phyloP scores from a whole-genome alignment of 2,888 invertebrate species.

The Lamproptera curius region DNA sequence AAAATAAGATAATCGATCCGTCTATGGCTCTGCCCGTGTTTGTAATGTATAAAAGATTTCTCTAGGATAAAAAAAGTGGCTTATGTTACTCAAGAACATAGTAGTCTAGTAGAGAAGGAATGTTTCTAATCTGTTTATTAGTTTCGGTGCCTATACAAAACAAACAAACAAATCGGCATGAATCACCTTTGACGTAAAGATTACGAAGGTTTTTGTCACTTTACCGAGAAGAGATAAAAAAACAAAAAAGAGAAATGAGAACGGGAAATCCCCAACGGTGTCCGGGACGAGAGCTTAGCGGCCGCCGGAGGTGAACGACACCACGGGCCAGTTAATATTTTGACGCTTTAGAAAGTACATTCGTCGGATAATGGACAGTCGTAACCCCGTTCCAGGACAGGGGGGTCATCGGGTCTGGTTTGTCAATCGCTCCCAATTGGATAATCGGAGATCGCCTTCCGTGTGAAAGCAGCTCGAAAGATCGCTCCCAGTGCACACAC shows the following conservation, averaged over 20 bases:
- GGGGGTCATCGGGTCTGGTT: constrained; percentile 32
- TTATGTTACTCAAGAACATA: too few relatives aligned
- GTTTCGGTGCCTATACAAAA: too few relatives aligned
- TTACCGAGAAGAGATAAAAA: too few relatives aligned
- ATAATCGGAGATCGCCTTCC: constrained; percentile 38
- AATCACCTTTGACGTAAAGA: too few relatives aligned
- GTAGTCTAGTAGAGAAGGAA: too few relatives aligned
- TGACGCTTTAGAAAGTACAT: constrained; percentile 18
- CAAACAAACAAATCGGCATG: too few relatives aligned
- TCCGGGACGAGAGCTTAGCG: background rate
- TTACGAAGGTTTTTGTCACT: too few relatives aligned
- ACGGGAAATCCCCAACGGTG: background rate
- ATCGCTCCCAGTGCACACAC: constrained; percentile 6
- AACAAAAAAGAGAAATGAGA: background rate
- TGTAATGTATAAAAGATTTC: too few relatives aligned
- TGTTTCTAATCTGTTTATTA: too few relatives aligned
- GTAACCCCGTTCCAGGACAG: constrained; percentile 18
- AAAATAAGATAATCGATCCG: too few relatives aligned
- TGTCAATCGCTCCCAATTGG: constrained; percentile 43
- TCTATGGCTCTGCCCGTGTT: too few relatives aligned
- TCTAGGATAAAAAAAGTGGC: too few relatives aligned
- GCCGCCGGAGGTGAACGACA: constrained; percentile 3
- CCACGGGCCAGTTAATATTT: constrained; percentile 1
- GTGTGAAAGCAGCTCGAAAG: constrained; percentile 44
- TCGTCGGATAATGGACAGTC: constrained; percentile 20